These are phyloP conservation scores for Euproctis similis DNA, from an alignment of 2,888 invertebrate species.

Conservation along the genomic window DNA sequence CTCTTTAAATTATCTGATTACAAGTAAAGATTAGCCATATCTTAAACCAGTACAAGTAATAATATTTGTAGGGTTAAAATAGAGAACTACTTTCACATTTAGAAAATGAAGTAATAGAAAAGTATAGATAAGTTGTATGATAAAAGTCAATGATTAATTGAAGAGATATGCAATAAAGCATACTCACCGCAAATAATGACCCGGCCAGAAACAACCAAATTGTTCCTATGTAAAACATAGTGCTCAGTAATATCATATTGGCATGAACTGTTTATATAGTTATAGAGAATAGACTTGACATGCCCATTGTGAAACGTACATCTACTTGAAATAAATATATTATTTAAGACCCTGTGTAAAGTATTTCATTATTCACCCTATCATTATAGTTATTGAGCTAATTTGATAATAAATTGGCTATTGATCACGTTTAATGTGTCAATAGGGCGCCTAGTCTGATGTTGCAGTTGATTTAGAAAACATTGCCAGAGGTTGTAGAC, in stretches of 20 bases:
- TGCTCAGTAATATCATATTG: conserved; percentile 4
- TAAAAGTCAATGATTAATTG: too few species aligned
- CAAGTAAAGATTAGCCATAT: too few species aligned
- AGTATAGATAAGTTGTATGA: too few species aligned
- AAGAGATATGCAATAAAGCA: too few species aligned
- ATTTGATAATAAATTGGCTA: conserved; percentile 13
- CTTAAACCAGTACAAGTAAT: too few species aligned
- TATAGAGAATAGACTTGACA: conserved; percentile 1
- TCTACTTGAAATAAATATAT: too few species aligned
- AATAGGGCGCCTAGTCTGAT: background rate
- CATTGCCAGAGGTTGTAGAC: too few species aligned
- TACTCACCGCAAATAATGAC: conserved; percentile 31
- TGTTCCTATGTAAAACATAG: conserved; percentile 12
- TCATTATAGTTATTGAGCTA: conserved; percentile 6
- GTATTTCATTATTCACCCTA: conserved; percentile 22
- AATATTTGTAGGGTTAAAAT: too few species aligned
- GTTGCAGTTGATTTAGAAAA: too few species aligned
- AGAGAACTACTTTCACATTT: too few species aligned
- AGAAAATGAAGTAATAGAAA: background rate
- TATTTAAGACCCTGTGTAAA: conserved; percentile 2
- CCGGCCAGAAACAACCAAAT: conserved; percentile 18
- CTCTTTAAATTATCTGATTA: too few species aligned
- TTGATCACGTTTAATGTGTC: conserved; percentile 27
- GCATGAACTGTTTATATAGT: too few species aligned
- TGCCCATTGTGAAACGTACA: conserved; percentile 20